Percentiles rank a stretch among this genome's conserved stretches.
These are phyloP conservation scores for Phrynocephalus vlangalii DNA, from an alignment of 2,797 vertebrate species.

Conservation along the genomic window DNA sequence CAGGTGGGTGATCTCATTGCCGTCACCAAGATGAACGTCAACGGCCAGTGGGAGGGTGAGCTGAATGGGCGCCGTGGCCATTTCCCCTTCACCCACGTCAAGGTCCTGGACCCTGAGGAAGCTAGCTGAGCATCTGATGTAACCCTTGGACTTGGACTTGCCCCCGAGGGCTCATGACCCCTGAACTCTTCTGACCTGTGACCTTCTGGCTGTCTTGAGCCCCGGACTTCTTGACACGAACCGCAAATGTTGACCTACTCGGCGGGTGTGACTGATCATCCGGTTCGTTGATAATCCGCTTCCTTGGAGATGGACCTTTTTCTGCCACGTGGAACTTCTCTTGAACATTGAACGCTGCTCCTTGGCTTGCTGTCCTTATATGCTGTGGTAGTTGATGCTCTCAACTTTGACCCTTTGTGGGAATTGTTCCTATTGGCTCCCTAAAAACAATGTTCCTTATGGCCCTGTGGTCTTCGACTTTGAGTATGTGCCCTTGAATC, in stretches of 20 bases:
- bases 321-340: neutral
- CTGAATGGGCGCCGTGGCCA: conserved; percentile 49
- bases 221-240: neutral
- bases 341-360: conserved; percentile 1
- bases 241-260: conserved; percentile 21
- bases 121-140: conserved; percentile 25
- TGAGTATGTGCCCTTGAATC: conserved; percentile 7
- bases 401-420: neutral
- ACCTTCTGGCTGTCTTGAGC: conserved; percentile 6
- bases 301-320: conserved; percentile 3
- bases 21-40: conserved; percentile 57
- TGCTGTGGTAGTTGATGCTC: conserved; percentile 9
- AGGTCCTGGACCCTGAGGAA: conserved; percentile 44
- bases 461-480: conserved; percentile 10
- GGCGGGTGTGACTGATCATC: neutral
- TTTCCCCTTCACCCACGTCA: conserved; percentile 53
- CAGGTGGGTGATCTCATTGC: conserved; percentile 53
- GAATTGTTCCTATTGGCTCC: neutral
- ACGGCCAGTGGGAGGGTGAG: conserved; percentile 54
- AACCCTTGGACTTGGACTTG: neutral
- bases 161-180: neutral
- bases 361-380: conserved; percentile 27
- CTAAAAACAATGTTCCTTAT: conserved; percentile 1
- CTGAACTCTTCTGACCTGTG: conserved; percentile 22
- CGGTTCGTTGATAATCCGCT: neutral